Base-by-base conservation (phyloP, 2,888 invertebrate genomes). In the Hypomecis atomaria region DNA sequence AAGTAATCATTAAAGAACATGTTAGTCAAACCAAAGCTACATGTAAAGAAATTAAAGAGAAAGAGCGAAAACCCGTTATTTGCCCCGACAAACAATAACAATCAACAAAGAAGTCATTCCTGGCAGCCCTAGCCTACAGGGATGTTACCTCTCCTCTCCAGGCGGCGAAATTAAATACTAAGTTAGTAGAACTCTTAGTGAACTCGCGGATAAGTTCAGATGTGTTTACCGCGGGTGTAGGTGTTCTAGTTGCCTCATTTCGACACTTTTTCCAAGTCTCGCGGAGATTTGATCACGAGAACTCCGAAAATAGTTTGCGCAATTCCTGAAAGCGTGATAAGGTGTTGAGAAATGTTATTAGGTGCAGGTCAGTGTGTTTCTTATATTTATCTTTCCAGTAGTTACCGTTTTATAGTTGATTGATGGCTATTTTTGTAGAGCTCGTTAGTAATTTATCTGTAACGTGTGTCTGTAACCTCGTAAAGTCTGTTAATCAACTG, bases 121-220 rank as follows among this genome's bases (percentile, higher is more conserved):
- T 23, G 69, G 60, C 65, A 68, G 55, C 44, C 65, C 62, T 59
- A 70, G 42, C 53, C 56, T 58, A 52, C 8, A 62, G 37, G 45
- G 56, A 57, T 52, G 56, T 40, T 57, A 66, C 59, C 59, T 65
- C 57, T 64, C 63, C 69, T 71, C 74, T 64, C 70, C 53, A 33
- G 73, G 71, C 62, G 45, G 58, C 65, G 70, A 74, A 79, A 74
- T 78, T 76, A 75, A 75, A 75, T 76, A 77, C 71, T 66, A 70
- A 71, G 67, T 69, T 65, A 62, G 37, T 59, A 54, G 55, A 63
- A 63, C 54, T 63, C 58, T 63, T 44, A 59, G 59, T 45, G 59
- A 63, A 54, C 62, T 63, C 63, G 44, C 49, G 59, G 66, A 67
- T 59, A 62, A 77, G 69, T 70, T 73, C 65, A 62, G 66, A 70